These are phyloP conservation scores for Cataglyphis cursor DNA, from an alignment of 2,888 invertebrate species.

Conservation along the genomic window DNA sequence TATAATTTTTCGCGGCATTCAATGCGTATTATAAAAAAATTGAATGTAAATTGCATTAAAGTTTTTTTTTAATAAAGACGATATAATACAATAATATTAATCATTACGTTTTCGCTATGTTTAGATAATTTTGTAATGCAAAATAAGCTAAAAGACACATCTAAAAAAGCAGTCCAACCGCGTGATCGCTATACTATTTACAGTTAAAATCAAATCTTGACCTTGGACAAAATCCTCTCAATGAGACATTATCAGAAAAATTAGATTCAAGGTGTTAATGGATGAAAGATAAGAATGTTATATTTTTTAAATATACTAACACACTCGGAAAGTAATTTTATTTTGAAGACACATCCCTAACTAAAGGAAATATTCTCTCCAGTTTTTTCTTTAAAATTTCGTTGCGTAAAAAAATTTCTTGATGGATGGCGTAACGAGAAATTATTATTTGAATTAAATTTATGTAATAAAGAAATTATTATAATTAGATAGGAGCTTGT, in stretches of 20 bases:
- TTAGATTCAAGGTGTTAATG: slow-evolving; percentile 31
- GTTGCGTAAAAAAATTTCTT: not conserved
- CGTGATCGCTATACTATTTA: not conserved
- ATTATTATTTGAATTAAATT: slow-evolving; percentile 9
- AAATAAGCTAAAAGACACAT: not conserved
- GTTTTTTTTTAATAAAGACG: not conserved
- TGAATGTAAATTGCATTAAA: not conserved
- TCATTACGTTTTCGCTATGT: not conserved
- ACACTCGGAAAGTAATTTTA: not conserved
- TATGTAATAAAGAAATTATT: slow-evolving; percentile 28
- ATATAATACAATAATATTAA: not conserved
- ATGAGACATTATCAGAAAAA: slow-evolving; percentile 23
- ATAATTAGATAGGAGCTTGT: not conserved
- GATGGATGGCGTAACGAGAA: not conserved
- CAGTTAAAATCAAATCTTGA: slow-evolving; percentile 13
- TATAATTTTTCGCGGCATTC: not conserved
- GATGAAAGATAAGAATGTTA: not conserved
- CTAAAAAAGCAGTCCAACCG: not conserved
- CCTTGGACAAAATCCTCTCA: not conserved
- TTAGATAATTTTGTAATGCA: not conserved
- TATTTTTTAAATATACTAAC: slow-evolving; percentile 14
- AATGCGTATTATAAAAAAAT: not conserved
- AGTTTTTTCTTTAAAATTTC: not conserved
- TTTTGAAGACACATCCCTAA: not conserved
- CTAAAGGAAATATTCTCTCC: not conserved